phyloP scores from a whole-genome alignment of 2,888 invertebrate genomes.

The Scelioninae gen. 1 region DNA sequence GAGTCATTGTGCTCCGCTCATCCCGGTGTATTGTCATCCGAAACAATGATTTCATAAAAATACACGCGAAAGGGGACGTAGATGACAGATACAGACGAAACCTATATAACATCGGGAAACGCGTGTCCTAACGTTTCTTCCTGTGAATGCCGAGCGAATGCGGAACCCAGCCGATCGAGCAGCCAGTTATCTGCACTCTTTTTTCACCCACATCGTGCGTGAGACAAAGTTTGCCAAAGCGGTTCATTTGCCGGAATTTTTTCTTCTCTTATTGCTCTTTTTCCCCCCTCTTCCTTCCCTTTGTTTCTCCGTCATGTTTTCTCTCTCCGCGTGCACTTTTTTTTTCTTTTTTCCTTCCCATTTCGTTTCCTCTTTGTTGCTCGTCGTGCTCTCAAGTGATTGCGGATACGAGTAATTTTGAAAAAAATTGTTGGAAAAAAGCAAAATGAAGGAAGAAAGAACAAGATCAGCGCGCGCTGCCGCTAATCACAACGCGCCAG shows the following conservation, averaged over 20 bases:
- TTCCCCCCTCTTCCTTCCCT: slow-evolving; percentile 15
- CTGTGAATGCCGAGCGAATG: slow-evolving; percentile 66
- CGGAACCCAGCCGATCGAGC: slow-evolving; percentile 71
- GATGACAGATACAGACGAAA: slow-evolving; percentile 67
- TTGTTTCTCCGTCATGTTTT: slow-evolving; percentile 14
- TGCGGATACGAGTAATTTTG: slow-evolving; percentile 46
- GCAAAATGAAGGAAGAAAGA: slow-evolving; percentile 1
- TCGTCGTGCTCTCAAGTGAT: slow-evolving; percentile 29
- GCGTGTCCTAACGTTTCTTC: slow-evolving; percentile 63
- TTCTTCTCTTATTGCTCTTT: slow-evolving; percentile 33
- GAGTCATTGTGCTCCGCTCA: slow-evolving; percentile 83
- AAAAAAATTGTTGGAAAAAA: slow-evolving; percentile 32
- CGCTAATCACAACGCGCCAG: slow-evolving; percentile 37
- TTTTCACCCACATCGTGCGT: slow-evolving; percentile 45
- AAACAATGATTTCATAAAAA: slow-evolving; percentile 84
- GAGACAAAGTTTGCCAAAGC: slow-evolving; percentile 59
- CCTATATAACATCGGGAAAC: slow-evolving; percentile 68
- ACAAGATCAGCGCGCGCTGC: slow-evolving; percentile 18
- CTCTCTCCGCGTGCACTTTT: too few relatives aligned
- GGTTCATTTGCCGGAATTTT: slow-evolving; percentile 56
- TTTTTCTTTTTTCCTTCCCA: too few relatives aligned
- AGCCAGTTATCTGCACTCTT: slow-evolving; percentile 71
- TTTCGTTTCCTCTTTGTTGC: slow-evolving; percentile 26
- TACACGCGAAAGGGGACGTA: slow-evolving; percentile 75
- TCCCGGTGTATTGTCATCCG: slow-evolving; percentile 83